phyloP scores from a whole-genome alignment of 2,113 vertebrate species.

The Callipepla squamata region DNA sequence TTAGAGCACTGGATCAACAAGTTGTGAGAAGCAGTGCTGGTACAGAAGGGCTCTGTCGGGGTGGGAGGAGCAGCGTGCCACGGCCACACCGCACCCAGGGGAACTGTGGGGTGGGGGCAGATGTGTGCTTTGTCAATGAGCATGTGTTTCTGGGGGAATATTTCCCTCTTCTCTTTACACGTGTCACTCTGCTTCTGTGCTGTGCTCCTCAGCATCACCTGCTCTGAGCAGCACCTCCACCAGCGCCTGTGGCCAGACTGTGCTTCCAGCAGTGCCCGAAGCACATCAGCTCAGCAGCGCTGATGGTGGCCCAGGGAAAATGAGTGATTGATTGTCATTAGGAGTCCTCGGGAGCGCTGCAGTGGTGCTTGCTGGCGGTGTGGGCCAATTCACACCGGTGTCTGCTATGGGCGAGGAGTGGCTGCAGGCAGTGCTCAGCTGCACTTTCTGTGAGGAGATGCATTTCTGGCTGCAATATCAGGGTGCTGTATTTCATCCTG shows the following conservation, averaged over 20 bases:
- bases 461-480: background rate
- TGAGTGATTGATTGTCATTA: accelerated
- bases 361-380: background rate
- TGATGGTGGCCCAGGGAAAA: background rate
- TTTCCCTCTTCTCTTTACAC: background rate
- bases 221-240: background rate
- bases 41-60: background rate
- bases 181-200: accelerated
- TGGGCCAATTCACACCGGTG: background rate
- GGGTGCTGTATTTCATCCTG: background rate
- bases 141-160: background rate
- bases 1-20: background rate
- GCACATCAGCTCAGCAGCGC: background rate
- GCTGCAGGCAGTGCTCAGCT: background rate
- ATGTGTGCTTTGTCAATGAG: background rate
- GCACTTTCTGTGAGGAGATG: background rate
- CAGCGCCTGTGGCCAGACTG: background rate
- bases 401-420: background rate
- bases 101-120: background rate
- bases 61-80: background rate
- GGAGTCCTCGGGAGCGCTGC: background rate
- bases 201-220: background rate
- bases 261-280: background rate
- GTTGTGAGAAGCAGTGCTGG: background rate
- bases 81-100: background rate